Evolutionary conservation across 1,140 invertebrate genomes (phyloP).

Genomic region (Drosophila seguyi): DNA sequence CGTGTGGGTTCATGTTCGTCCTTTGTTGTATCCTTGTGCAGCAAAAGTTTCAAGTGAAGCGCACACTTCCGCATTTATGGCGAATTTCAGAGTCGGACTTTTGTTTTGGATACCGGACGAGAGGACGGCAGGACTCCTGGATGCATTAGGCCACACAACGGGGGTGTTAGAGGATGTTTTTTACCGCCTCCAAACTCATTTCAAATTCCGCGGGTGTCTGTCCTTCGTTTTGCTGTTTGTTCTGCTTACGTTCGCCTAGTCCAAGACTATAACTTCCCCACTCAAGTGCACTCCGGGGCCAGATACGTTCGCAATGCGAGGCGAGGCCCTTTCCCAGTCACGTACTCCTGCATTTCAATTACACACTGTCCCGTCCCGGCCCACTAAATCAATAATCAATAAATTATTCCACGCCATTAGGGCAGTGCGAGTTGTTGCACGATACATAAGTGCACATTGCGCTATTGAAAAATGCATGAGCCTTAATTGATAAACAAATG

Average conservation of each 20-base stretch:
- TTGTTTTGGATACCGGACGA: conserved; percentile 48
- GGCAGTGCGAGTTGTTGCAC: conserved; percentile 23
- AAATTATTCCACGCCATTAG: conserved; percentile 56
- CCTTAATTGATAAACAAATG: conserved; percentile 47
- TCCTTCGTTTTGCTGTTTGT: conserved; percentile 49
- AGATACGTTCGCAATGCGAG: conserved; percentile 5
- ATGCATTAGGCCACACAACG: conserved; percentile 51
- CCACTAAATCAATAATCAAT: conserved; percentile 57
- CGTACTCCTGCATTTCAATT: conserved; percentile 56
- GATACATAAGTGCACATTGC: conserved; percentile 49
- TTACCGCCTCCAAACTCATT: conserved; percentile 44
- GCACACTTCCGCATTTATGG: conserved; percentile 73
- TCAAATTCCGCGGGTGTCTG: conserved; percentile 57
- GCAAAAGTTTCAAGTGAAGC: conserved; percentile 61
- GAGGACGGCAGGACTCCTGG: conserved; percentile 9
- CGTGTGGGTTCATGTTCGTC: conserved; percentile 37
- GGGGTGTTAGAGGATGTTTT: background rate
- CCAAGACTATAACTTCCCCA: conserved; percentile 44
- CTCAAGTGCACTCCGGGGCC: conserved; percentile 56
- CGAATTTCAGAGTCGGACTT: conserved; percentile 65
- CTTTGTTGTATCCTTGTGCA: conserved; percentile 35
- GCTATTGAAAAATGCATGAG: conserved; percentile 51
- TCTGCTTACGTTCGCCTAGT: conserved; percentile 42
- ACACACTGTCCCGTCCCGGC: conserved; percentile 13
- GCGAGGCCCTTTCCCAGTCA: conserved; percentile 18